These are phyloP conservation scores for Corythaeola cristata DNA, from an alignment of 2,113 vertebrate species.

Conservation along the genomic window DNA sequence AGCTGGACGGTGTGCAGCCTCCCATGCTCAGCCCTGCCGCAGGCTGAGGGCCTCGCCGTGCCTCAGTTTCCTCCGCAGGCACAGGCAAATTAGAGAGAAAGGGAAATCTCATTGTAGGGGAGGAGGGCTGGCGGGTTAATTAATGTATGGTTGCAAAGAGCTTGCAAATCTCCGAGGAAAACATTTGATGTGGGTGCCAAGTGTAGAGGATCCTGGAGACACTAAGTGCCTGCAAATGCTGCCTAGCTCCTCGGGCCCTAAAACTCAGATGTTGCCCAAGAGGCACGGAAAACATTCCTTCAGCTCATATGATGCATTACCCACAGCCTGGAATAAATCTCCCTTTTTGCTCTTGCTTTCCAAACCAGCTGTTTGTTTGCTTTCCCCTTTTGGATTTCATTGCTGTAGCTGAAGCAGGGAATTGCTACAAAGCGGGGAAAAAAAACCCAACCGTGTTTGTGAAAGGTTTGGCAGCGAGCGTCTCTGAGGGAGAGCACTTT, in stretches of 20 bases:
- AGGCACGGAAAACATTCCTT: slow-evolving; percentile 10
- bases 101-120: background rate
- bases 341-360: background rate
- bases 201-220: background rate
- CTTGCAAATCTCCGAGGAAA: slow-evolving; percentile 1
- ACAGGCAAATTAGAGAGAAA: background rate
- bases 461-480: background rate
- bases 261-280: background rate
- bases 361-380: slow-evolving; percentile 57
- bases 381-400: slow-evolving; percentile 27
- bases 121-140: background rate
- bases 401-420: background rate
- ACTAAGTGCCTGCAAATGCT: background rate
- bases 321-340: slow-evolving; percentile 22
- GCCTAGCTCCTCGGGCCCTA: background rate
- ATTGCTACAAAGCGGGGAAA: background rate
- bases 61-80: background rate
- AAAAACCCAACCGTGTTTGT: background rate
- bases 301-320: background rate
- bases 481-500: background rate
- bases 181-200: background rate
- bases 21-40: background rate
- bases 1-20: background rate
- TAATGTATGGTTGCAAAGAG: background rate
- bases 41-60: background rate